A percentile compares a stretch with the other conserved stretches of the same genome.
phyloP scores from a whole-genome alignment of 2,888 invertebrate species.

The Plebejus anna region DNA sequence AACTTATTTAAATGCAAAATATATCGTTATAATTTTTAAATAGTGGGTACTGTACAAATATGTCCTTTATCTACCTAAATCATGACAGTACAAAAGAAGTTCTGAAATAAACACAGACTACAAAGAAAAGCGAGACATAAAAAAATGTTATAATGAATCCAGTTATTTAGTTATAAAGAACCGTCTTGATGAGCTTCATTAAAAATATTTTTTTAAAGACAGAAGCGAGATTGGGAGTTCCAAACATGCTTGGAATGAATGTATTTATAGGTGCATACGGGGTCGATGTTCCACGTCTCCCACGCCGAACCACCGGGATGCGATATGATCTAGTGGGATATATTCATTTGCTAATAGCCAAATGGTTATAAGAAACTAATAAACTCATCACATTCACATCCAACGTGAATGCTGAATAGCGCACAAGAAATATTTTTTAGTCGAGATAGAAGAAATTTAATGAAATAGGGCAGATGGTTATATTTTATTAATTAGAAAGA shows the following conservation, averaged over 20 bases:
- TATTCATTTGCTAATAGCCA: constrained; percentile 35
- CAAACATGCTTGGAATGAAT: constrained; percentile 60
- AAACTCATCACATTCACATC: not conserved
- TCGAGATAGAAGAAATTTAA: not conserved
- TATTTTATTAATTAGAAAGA: too few species aligned
- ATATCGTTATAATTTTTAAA: not conserved
- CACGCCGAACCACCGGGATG: constrained; percentile 57
- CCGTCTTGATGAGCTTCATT: constrained; percentile 20
- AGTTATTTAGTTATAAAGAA: constrained; percentile 17
- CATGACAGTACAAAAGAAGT: not conserved
- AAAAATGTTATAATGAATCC: constrained; percentile 14
- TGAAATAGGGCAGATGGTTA: not conserved
- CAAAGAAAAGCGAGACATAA: constrained; percentile 9
- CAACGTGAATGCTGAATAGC: not conserved
- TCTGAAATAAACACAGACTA: constrained; percentile 8
- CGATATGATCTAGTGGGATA: constrained; percentile 50
- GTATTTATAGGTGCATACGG: constrained; percentile 73
- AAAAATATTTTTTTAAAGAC: constrained; percentile 39
- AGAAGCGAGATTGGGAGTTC: constrained; percentile 45
- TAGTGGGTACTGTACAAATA: not conserved
- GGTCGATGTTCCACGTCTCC: constrained; percentile 73
- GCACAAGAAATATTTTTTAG: not conserved
- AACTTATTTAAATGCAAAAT: not conserved
- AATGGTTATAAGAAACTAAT: constrained; percentile 9
- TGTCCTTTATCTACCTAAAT: not conserved